Evolutionary conservation across 2,113 vertebrate species (phyloP).

Genomic region (Cinclus cinclus): DNA sequence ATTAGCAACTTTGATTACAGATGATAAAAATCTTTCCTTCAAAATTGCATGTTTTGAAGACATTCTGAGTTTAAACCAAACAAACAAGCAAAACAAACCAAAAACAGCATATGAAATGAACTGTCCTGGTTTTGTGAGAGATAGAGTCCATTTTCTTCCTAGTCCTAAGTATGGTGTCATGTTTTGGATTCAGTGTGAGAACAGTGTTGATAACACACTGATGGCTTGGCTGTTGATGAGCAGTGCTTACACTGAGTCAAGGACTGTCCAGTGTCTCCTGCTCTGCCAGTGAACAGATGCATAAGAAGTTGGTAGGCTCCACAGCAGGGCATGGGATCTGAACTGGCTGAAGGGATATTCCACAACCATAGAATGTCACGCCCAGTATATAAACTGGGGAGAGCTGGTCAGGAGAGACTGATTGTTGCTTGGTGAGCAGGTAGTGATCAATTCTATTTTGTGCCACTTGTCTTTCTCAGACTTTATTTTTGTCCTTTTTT

Average conservation of each 20-base stretch:
- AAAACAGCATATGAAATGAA: background rate
- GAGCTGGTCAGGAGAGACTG: too few relatives aligned
- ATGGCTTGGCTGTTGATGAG: background rate
- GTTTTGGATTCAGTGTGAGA: background rate
- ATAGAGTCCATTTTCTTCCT: background rate
- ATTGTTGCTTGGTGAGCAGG: background rate
- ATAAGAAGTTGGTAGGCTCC: background rate
- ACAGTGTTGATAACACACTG: background rate
- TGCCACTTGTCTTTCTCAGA: background rate
- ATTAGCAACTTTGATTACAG: background rate
- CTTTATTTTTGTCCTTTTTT: background rate
- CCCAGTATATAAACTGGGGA: background rate
- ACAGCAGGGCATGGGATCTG: background rate
- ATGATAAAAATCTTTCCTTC: background rate
- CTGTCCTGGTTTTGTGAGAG: background rate
- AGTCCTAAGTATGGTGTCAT: background rate
- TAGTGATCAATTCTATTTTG: background rate
- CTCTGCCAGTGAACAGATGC: background rate
- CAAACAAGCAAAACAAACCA: background rate
- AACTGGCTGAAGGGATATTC: background rate
- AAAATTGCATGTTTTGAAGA: constrained; percentile 24
- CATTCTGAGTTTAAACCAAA: background rate
- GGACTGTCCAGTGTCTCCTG: background rate
- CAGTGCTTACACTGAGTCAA: background rate
- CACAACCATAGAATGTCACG: background rate